Percentiles rank a stretch among this genome's conserved stretches.
phyloP scores from a whole-genome alignment of 2,888 invertebrate species.

The Coenonympha arcania region DNA sequence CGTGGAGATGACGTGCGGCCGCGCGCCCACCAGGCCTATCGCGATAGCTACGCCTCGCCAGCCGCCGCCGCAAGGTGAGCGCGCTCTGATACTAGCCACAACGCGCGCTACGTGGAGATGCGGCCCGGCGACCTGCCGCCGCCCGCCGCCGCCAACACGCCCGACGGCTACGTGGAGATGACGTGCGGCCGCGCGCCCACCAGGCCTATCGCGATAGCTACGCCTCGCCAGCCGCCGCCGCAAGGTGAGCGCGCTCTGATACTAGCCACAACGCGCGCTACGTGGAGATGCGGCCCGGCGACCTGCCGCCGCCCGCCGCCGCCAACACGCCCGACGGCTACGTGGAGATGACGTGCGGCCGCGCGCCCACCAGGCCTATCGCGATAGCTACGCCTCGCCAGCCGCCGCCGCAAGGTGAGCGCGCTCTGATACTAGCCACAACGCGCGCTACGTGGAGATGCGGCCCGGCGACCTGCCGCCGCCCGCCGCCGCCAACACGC shows the following conservation, averaged over 20 bases:
- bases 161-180: conserved; percentile 81
- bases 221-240: conserved; percentile 41
- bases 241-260: conserved; percentile 34
- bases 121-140: conserved; percentile 46
- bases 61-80: conserved; percentile 35
- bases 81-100: no score
- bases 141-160: conserved; percentile 35
- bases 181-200: conserved; percentile 72
- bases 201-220: conserved; percentile 76
- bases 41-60: conserved; percentile 60
- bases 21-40: conserved; percentile 76
- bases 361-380: conserved; percentile 76
- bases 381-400: conserved; percentile 63
- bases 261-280: no score
- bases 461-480: conserved; percentile 46
- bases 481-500: conserved; percentile 35
- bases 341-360: conserved; percentile 77
- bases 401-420: conserved; percentile 29
- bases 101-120: conserved; percentile 80
- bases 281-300: conserved; percentile 75
- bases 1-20: conserved; percentile 77
- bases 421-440: no score
- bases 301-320: conserved; percentile 25
- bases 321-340: conserved; percentile 72
- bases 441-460: conserved; percentile 80